Base-by-base conservation (phyloP, 2,113 vertebrate species). In the Australoheros scitulus region DNA sequence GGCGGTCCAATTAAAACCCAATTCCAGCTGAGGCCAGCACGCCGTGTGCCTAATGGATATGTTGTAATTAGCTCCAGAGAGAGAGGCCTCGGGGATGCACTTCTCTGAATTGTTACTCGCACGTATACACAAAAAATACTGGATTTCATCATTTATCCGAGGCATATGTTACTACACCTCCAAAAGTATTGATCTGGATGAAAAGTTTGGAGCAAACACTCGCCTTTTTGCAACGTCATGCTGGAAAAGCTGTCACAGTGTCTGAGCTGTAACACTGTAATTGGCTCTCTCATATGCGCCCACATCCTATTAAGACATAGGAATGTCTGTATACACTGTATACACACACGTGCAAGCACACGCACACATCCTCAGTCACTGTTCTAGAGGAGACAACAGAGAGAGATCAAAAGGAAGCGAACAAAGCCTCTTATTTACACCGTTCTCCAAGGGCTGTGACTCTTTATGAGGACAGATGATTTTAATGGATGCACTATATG, bases 1-100 rank as follows among this genome's bases (percentile, higher is more conserved):
- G 91, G 82, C 76, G 38, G 80, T 91, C 95, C 94, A 95, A 95
- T 96, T 95, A 95, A 96, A 95, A 94, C 75, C 84, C 90, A 89
- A 93, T 95, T 95, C 91, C 92, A 94, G 91, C 93, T 88, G 92
- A 94, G 94, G 92, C 84, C 87, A 91, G 92, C 94, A 91, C 80
- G 90, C 85, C 83, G 87, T 81, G 86, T 74, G 88, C 87, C 91
- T 95, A 95, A 94, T 94, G 89, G 92, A 89, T 92, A 91, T 90
- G 74, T 89, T 87, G 92, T 95, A 95, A 96, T 96, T 95, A 95
- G 87, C 91, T 91, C 87, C 91, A 89, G 84, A 84, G 89, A 94
- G 92, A 93, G 88, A 83, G 77, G 88, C 89, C 90, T 91, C 61
- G 11, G 90, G 92, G 87, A 93, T 82, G 57, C 61, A 79, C 75